phyloP scores from a whole-genome alignment of 2,797 vertebrate genomes.

The Clarias pachynema region DNA sequence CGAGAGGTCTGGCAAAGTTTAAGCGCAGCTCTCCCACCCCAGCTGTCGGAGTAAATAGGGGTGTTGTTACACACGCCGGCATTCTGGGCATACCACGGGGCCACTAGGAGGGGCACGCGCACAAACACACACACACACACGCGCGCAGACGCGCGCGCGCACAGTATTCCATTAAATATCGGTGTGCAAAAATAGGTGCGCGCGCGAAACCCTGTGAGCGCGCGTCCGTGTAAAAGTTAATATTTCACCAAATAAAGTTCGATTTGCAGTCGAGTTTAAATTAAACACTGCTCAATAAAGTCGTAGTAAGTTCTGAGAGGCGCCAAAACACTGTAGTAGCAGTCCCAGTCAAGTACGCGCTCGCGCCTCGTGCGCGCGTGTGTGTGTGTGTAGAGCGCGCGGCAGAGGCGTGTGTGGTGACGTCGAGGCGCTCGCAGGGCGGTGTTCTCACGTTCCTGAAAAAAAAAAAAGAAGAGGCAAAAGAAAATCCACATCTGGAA shows the following conservation, averaged over 20 bases:
- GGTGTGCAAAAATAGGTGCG: background rate
- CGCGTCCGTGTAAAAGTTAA: background rate
- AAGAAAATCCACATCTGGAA: constrained; percentile 78
- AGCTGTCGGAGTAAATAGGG: constrained; percentile 54
- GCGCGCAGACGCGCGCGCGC: background rate
- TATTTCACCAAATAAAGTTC: background rate
- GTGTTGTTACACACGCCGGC: constrained; percentile 56
- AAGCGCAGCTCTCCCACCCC: constrained; percentile 30
- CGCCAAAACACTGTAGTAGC: constrained; percentile 44
- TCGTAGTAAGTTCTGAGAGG: background rate
- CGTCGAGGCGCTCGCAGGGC: constrained; percentile 75
- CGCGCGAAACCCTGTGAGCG: too few species aligned
- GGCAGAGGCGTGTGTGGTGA: constrained; percentile 63
- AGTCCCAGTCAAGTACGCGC: background rate
- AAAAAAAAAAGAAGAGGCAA: constrained; percentile 53
- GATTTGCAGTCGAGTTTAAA: background rate
- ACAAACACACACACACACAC: constrained; percentile 31
- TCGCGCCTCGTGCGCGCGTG: too few species aligned
- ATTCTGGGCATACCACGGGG: constrained; percentile 74
- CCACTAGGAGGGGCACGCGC: constrained; percentile 61
- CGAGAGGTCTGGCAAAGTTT: constrained; percentile 36
- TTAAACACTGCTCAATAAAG: background rate
- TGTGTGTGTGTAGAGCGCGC: constrained; percentile 9
- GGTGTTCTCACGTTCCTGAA: constrained; percentile 74
- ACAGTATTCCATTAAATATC: constrained; percentile 6